These are phyloP conservation scores for Megaceryle maxima DNA, from an alignment of 2,113 vertebrate species.

Conservation along the genomic window DNA sequence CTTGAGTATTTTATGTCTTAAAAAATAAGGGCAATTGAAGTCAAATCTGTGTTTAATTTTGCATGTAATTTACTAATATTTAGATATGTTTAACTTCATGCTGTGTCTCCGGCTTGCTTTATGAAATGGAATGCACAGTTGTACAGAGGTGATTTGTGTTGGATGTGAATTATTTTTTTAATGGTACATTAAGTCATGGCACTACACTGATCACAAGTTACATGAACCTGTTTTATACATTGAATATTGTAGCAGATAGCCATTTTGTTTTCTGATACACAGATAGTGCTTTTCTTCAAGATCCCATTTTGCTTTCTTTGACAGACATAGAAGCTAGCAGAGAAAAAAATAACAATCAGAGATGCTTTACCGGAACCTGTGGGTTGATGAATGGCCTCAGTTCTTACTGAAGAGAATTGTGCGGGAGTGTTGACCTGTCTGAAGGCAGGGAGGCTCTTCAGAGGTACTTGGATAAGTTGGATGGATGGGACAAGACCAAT, in stretches of 20 bases:
- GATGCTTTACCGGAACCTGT: not conserved
- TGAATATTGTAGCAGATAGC: not conserved
- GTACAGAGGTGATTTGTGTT: slow-evolving; percentile 59
- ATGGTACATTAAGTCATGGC: slow-evolving; percentile 13
- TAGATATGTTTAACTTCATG: slow-evolving; percentile 58
- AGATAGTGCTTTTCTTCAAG: not conserved
- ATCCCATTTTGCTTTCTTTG: not conserved
- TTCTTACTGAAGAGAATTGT: not conserved
- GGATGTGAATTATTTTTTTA: slow-evolving; percentile 20
- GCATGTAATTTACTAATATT: slow-evolving; percentile 65
- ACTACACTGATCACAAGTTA: not conserved
- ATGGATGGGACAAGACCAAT: too few relatives aligned
- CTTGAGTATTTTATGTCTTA: slow-evolving; percentile 9
- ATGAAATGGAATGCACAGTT: slow-evolving; percentile 8
- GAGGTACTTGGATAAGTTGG: too few relatives aligned
- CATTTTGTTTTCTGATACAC: not conserved
- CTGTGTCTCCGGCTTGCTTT: slow-evolving; percentile 47
- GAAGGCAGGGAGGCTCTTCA: too few relatives aligned
- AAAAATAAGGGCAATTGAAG: slow-evolving; percentile 47
- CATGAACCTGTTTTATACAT: not conserved
- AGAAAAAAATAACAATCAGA: not conserved
- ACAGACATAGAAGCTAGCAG: not conserved
- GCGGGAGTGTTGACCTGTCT: too few relatives aligned
- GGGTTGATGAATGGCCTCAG: not conserved
- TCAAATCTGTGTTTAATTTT: slow-evolving; percentile 60